These are phyloP conservation scores for Centropus bengalensis DNA, from an alignment of 2,113 vertebrate genomes.

Conservation along the genomic window DNA sequence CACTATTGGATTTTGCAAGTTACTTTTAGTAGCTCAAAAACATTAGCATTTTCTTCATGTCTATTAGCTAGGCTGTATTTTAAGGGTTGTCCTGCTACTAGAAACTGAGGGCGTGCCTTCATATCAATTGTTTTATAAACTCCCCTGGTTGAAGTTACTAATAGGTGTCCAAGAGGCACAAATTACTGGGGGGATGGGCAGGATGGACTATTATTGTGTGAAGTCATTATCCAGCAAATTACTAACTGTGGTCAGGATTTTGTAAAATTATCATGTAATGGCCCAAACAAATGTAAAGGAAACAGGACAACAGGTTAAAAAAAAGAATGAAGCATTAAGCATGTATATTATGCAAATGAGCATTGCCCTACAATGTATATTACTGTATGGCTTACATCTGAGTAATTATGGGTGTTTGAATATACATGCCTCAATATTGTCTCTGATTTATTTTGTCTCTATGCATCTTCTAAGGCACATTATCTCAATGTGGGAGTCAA, in stretches of 20 bases:
- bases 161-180: background rate
- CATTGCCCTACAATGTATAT: background rate
- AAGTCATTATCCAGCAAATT: background rate
- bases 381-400: background rate
- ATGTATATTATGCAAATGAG: background rate
- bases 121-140: background rate
- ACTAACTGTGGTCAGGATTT: background rate
- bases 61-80: background rate
- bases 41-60: background rate
- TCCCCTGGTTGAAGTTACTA: background rate
- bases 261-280: background rate
- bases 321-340: background rate
- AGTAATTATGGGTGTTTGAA: background rate
- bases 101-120: background rate
- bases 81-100: background rate
- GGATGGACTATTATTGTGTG: background rate
- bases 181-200: background rate
- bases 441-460: background rate
- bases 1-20: background rate
- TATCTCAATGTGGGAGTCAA: background rate
- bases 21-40: background rate
- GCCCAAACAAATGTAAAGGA: background rate
- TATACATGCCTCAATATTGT: background rate
- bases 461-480: background rate
- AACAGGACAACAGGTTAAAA: background rate